Evolutionary conservation across 2,888 invertebrate genomes (phyloP).

Genomic region (Leptura quadrifasciata): DNA sequence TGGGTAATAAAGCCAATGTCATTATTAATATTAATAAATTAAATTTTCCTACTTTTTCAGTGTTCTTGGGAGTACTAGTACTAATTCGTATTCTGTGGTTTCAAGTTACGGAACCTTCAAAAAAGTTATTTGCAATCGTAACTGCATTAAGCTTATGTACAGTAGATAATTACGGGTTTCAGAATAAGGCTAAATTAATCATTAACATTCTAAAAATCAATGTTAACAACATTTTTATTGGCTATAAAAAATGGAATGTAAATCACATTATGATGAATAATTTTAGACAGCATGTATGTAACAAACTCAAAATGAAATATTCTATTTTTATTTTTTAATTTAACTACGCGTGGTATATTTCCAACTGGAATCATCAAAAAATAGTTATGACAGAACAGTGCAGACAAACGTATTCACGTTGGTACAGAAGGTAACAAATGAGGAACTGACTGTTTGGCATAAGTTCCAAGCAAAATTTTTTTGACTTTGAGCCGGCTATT

Average conservation of each 20-base stretch:
- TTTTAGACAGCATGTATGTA: not conserved
- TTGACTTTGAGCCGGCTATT: no score
- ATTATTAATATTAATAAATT: no score
- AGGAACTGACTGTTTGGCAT: no score
- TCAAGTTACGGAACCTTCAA: not conserved
- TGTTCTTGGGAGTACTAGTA: no score
- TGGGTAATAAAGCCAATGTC: no score
- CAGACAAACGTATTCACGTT: no score
- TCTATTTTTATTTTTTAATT: conserved; percentile 16
- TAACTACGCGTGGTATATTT: not conserved
- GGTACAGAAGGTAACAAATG: no score
- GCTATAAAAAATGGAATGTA: conserved; percentile 29
- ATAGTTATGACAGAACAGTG: no score
- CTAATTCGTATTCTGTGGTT: no score
- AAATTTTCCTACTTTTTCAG: no score
- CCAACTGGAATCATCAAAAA: not conserved
- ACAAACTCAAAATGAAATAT: conserved; percentile 4
- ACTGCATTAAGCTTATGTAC: conserved; percentile 2
- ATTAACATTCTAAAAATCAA: conserved; percentile 34
- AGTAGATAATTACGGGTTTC: conserved; percentile 16
- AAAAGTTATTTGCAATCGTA: not conserved
- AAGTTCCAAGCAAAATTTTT: no score
- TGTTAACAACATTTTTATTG: conserved; percentile 36
- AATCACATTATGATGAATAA: conserved; percentile 21
- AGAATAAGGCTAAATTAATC: conserved; percentile 31